phyloP scores from a whole-genome alignment of 2,113 vertebrate species.

The Zosterops borbonicus region DNA sequence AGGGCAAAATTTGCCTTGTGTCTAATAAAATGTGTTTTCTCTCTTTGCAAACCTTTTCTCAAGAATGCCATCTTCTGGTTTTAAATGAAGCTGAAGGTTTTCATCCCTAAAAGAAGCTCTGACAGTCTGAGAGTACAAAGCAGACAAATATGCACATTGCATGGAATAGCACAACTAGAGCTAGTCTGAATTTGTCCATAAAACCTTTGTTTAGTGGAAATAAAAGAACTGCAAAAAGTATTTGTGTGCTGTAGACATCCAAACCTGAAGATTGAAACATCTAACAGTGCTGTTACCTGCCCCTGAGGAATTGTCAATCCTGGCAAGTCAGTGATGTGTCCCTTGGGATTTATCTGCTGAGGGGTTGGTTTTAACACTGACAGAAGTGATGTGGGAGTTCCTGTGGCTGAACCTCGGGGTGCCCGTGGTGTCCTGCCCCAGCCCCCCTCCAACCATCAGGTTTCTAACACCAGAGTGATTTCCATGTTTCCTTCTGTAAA shows the following conservation, averaged over 20 bases:
- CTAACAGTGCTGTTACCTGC: fast-evolving
- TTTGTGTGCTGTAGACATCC: neutral
- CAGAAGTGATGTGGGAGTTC: neutral
- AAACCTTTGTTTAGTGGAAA: neutral
- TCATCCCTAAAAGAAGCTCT: neutral
- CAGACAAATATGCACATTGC: neutral
- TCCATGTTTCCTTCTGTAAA: conserved; percentile 43
- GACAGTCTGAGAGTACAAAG: neutral
- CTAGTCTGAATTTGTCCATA: neutral
- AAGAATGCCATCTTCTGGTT: conserved; percentile 49
- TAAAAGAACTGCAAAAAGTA: neutral
- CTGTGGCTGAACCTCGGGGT: neutral
- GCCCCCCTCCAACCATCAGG: neutral
- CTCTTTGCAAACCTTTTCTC: conserved; percentile 4
- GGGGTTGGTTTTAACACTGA: conserved; percentile 34
- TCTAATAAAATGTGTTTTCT: neutral
- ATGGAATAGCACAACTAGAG: neutral
- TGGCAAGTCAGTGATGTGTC: fast-evolving
- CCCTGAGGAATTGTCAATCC: fast-evolving
- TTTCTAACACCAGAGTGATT: conserved; percentile 11
- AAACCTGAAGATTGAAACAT: no score
- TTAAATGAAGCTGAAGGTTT: neutral
- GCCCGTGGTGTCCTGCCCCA: neutral
- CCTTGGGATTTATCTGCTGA: conserved; percentile 32
- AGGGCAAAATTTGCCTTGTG: neutral